phyloP scores from a whole-genome alignment of 2,888 invertebrate genomes.

The Plagiodera versicolora region DNA sequence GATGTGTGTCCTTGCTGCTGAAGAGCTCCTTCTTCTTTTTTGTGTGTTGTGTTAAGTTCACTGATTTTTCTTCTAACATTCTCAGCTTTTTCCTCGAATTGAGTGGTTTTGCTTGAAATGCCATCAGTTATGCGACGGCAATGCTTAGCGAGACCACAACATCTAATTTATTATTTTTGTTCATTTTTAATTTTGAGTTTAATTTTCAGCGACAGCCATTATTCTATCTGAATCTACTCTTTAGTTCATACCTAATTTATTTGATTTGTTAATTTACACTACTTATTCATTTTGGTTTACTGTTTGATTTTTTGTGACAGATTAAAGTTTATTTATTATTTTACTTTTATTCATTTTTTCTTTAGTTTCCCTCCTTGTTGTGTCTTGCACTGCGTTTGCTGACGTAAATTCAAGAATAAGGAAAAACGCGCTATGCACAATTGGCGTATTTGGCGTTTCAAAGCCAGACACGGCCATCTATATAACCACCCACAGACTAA shows the following conservation, averaged over 20 bases:
- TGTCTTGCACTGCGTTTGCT: conserved; percentile 51
- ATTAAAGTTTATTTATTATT: conserved; percentile 49
- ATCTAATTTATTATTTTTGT: conserved; percentile 34
- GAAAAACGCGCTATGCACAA: conserved; percentile 41
- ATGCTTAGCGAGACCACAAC: conserved; percentile 52
- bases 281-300: conserved; percentile 41
- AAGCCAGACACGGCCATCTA: conserved; percentile 29
- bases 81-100: conserved; percentile 46
- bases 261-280: conserved; percentile 38
- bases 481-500: conserved; percentile 51
- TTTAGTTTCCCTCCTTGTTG: conserved; percentile 45
- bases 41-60: conserved; percentile 53
- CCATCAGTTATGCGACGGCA: conserved; percentile 48
- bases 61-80: conserved; percentile 43
- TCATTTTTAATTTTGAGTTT: conserved; percentile 34
- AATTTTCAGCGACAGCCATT: conserved; percentile 16
- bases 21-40: conserved; percentile 40
- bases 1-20: conserved; percentile 38
- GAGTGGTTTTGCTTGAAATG: conserved; percentile 52
- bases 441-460: conserved; percentile 31
- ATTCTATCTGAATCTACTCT: conserved; percentile 30
- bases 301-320: conserved; percentile 40
- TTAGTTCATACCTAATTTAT: conserved; percentile 40
- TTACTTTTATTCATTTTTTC: conserved; percentile 45
- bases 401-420: conserved; percentile 39